Evolutionary conservation across 2,888 invertebrate species (phyloP), one percentile per base, ranked within the genome.

Genomic region (Conus canariensis): DNA sequence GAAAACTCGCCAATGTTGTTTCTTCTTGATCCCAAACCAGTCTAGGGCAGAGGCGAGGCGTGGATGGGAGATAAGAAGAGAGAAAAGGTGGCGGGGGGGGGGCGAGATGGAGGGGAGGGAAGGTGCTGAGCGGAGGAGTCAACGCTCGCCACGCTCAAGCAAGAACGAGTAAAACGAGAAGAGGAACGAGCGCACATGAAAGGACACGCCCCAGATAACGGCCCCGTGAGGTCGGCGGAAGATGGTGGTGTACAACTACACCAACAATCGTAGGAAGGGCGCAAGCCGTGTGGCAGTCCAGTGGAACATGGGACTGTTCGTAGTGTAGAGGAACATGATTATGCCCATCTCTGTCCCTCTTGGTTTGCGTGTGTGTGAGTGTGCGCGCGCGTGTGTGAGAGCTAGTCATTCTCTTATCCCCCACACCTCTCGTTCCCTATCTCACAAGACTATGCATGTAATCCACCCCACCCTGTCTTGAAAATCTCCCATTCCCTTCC

Each of bases 141-240:
- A 12, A 80, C 77, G 30, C 30, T 80, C 30, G 30, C 25, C 12
- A 80, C 77, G 77, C 30, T 80, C 77, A 14, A 30, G 10, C 19
- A 19, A 83, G 83, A 58, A 64, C 12, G 56, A 8, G 83, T 59
- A 83, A 16, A 80, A 10, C 30, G 30, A 80, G 30, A 30, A 77
- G 30, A 70, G 70, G 22, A 22, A n/a, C 22, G 10, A 74, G n/a
- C 2, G 8, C 8, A 22, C 8, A 5, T 19, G 19, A n/a, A 77
- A 77, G 77, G 77, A 45, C 30, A 80, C 45, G 77, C 77, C 82
- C 60, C 64, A 85, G 64, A 67, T 77, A 60, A 16, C 77, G 30
- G 25, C 30, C 77, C 12, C n/a, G 74, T 12, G 12, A 80, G 82
- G 58, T 5, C 82, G 82, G 82, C 56, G 58, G 56, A 25, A 58